phyloP scores from a whole-genome alignment of 2,888 invertebrate genomes.

The Homarus gammarus region DNA sequence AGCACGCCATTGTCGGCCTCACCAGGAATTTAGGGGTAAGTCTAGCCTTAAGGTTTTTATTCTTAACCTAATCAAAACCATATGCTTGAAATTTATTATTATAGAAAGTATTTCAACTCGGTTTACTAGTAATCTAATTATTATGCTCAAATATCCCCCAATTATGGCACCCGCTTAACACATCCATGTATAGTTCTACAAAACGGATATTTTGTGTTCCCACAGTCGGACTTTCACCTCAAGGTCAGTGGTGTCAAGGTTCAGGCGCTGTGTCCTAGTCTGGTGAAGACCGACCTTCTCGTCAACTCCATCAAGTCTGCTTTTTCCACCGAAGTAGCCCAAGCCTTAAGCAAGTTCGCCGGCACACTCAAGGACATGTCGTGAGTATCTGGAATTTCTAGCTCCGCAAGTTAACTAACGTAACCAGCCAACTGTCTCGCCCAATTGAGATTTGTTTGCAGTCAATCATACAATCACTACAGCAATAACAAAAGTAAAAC shows the following conservation, averaged over 20 bases:
- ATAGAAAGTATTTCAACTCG: too few species aligned
- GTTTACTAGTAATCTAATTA: too few species aligned
- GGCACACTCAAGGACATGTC: conserved; percentile 28
- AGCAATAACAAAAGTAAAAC: too few species aligned
- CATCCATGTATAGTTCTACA: neutral
- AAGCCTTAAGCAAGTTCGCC: conserved; percentile 40
- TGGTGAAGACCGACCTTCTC: conserved; percentile 85
- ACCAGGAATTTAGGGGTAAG: conserved; percentile 87
- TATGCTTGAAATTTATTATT: too few species aligned
- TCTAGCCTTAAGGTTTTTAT: too few species aligned
- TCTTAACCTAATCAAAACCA: too few species aligned
- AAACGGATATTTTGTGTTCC: neutral
- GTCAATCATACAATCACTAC: too few species aligned
- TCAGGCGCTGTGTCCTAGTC: conserved; percentile 86
- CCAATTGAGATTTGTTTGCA: too few species aligned
- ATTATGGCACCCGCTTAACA: too few species aligned
- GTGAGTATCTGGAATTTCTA: conserved; percentile 38
- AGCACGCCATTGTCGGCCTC: conserved; percentile 87
- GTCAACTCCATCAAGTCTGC: conserved; percentile 80
- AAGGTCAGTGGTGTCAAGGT: conserved; percentile 86
- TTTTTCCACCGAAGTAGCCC: conserved; percentile 55
- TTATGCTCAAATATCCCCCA: too few species aligned
- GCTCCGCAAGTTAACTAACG: neutral
- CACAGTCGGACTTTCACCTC: conserved; percentile 86
- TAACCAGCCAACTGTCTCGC: too few species aligned